Evolutionary conservation across 2,888 invertebrate species (phyloP).

Genomic region (Silvanus unidentatus): DNA sequence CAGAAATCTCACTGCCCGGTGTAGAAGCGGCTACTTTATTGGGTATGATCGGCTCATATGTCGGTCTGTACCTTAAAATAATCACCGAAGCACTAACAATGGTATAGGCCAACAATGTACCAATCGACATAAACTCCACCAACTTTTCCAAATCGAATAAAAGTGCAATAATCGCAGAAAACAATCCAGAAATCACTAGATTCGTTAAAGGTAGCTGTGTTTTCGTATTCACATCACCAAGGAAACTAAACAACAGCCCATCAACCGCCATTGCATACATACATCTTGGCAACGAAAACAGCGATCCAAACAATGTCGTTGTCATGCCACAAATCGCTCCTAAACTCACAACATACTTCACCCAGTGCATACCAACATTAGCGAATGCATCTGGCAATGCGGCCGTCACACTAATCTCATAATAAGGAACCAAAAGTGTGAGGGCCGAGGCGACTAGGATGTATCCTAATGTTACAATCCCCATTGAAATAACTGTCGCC

Average conservation of each 20-base stretch:
- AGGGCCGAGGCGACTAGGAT: constrained; percentile 76
- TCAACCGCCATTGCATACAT: constrained; percentile 90
- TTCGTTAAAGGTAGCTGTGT: constrained; percentile 78
- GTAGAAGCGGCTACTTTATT: constrained; percentile 24
- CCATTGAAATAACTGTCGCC: constrained; percentile 76
- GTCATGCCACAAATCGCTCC: constrained; percentile 92
- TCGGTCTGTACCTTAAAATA: constrained; percentile 65
- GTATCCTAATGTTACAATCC: constrained; percentile 72
- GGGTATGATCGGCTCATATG: constrained; percentile 23
- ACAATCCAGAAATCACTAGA: constrained; percentile 68
- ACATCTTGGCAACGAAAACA: constrained; percentile 75
- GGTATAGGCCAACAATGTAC: constrained; percentile 81
- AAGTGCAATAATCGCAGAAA: constrained; percentile 73
- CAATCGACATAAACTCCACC: constrained; percentile 93
- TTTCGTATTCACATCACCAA: constrained; percentile 69
- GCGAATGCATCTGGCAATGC: constrained; percentile 77
- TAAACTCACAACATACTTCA: constrained; percentile 74
- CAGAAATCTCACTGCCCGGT: constrained; percentile 41
- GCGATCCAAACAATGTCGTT: constrained; percentile 76
- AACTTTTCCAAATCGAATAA: constrained; percentile 83
- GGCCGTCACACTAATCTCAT: constrained; percentile 66
- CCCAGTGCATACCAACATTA: constrained; percentile 71
- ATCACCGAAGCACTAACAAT: constrained; percentile 89
- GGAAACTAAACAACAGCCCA: constrained; percentile 74
- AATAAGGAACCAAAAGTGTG: constrained; percentile 75